Conservation (phyloP, 2,797 vertebrate genomes). For the Peromyscus eremicus region DNA sequence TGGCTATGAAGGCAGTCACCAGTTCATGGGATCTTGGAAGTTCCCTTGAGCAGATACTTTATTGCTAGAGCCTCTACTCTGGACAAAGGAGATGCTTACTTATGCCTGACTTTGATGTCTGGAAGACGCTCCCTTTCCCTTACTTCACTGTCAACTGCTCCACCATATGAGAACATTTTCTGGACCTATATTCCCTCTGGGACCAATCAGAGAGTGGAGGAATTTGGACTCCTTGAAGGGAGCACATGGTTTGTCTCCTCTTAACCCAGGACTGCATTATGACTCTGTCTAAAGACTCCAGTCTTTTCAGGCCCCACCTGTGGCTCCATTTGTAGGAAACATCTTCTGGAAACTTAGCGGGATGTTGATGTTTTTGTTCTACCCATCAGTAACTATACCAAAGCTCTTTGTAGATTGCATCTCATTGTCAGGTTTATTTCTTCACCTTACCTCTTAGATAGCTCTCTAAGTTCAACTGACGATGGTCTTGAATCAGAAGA, state of each 20-base stretch:
- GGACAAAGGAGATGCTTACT: neutral
- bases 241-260: neutral
- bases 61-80: neutral
- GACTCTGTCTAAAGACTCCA: neutral
- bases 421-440: neutral
- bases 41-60: neutral
- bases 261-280: neutral
- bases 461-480: neutral
- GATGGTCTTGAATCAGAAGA: neutral
- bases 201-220: neutral
- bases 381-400: neutral
- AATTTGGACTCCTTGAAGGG: neutral
- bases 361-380: neutral
- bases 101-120: neutral
- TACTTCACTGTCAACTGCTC: neutral
- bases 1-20: no score
- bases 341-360: neutral
- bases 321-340: neutral
- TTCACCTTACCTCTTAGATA: neutral
- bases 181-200: neutral
- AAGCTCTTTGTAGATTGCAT: neutral
- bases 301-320: neutral
- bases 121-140: neutral
- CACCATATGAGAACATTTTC: neutral
- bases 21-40: neutral